Evolutionary conservation across 2,888 invertebrate genomes (phyloP), one percentile per base, ranked within the genome.

Genomic region (Calameuta idolon): DNA sequence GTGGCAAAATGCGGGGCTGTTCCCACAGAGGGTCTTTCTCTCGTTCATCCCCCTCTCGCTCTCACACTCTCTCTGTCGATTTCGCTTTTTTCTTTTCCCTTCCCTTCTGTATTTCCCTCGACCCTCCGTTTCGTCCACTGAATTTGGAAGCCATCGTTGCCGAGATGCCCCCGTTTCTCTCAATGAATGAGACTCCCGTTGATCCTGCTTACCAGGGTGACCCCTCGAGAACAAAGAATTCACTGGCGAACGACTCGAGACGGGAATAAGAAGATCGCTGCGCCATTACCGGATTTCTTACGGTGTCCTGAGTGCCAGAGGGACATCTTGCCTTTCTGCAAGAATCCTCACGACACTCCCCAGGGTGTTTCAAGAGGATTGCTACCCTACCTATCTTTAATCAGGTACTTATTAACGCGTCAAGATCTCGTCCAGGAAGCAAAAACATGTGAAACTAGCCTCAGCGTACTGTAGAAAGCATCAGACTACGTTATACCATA

Each of bases 1-100:
- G 84, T 83, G 78, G 83, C 85, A 85, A 85, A 85, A 85, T 82
- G 82, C 85, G 77, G 76, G 79, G 77, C 81, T 84, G 80, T 81
- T 79, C 82, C 85, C 81, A 84, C 85, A 85, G 85, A 82, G 78
- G 79, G 77, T 69, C 78, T 68, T 73, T 77, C 79, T 76, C 80
- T 71, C 74, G 34, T 74, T 35, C 23, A n/a, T n/a, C 33, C 33
- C 75, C 15, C 31, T 77, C 76, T 33, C 34, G 35, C 37, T 74
- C 55, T 81, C 76, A 74, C 76, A 78, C 75, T 69, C 77, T 33
- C 77, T 4, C 3, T 33, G 33, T 55, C 55, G 55, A 55, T 55
- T 40, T 5, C 0, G 23, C 23, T 23, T 15, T 23, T 15, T 55
- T 15, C 3, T 15, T 23, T 5, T 23, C 1, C 30, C 34, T 1